phyloP scores from a whole-genome alignment of 2,113 vertebrate species.

The Amazona vittata region DNA sequence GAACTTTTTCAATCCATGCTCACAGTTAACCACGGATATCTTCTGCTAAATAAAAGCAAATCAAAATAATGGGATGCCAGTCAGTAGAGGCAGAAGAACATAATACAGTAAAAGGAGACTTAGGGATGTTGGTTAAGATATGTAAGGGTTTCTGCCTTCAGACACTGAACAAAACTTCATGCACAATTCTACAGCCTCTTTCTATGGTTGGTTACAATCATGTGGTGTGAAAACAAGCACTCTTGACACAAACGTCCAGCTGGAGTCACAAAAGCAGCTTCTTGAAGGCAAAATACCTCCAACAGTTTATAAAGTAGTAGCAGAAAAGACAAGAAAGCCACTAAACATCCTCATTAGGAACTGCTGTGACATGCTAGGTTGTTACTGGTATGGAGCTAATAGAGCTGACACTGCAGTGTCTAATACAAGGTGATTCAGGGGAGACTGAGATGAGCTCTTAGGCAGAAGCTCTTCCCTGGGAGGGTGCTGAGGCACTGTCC shows the following conservation, averaged over 20 bases:
- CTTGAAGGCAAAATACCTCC: background rate
- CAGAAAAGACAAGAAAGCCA: background rate
- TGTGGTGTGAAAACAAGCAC: background rate
- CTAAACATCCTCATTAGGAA: background rate
- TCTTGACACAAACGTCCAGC: background rate
- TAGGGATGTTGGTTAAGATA: background rate
- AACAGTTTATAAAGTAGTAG: background rate
- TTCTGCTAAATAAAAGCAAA: background rate
- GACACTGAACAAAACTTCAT: background rate
- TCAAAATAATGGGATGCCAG: background rate
- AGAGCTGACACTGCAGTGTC: background rate
- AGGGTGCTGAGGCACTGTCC: no score
- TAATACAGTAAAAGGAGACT: background rate
- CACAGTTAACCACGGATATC: background rate
- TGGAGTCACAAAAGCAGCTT: background rate
- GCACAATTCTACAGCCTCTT: background rate
- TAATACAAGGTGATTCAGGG: background rate
- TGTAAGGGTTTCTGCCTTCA: background rate
- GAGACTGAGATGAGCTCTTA: no score
- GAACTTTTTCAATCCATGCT: background rate
- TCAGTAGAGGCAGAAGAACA: background rate
- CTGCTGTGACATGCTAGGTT: background rate
- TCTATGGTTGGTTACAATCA: accelerated
- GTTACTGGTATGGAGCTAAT: background rate
- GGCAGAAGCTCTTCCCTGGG: no score